Evolutionary conservation across 2,888 invertebrate species (phyloP).

Genomic region (Stenodema calcarata): DNA sequence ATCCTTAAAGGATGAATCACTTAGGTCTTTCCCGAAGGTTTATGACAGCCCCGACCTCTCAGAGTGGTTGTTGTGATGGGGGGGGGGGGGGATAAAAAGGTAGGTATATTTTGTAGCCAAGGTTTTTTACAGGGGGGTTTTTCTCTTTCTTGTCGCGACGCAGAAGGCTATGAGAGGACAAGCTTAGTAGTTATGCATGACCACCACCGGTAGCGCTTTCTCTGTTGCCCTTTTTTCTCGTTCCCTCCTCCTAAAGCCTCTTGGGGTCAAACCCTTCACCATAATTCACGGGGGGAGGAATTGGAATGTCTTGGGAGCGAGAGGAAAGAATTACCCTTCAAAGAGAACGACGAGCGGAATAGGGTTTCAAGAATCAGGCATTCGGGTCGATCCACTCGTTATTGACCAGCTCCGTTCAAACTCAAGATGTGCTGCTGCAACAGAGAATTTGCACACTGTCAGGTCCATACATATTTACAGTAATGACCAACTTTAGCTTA

Average conservation of each 20-base stretch:
- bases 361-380: too few relatives aligned
- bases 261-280: background rate
- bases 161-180: background rate
- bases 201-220: background rate
- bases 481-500: too few relatives aligned
- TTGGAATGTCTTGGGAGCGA: background rate
- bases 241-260: background rate
- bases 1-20: conserved; percentile 12
- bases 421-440: too few relatives aligned
- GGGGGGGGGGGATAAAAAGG: background rate
- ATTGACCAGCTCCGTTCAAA: too few relatives aligned
- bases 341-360: background rate
- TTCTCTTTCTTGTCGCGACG: background rate
- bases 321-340: background rate
- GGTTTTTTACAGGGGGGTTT: background rate
- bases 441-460: too few relatives aligned
- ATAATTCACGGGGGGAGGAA: background rate
- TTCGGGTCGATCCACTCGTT: too few relatives aligned
- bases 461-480: too few relatives aligned
- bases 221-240: background rate
- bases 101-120: background rate
- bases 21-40: background rate
- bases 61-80: background rate
- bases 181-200: conserved; percentile 17
- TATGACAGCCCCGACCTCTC: background rate